A percentile compares a stretch with the other conserved stretches of the same genome.
Evolutionary conservation across 2,797 vertebrate species (phyloP).

Genomic region (Sphenodon punctatus): DNA sequence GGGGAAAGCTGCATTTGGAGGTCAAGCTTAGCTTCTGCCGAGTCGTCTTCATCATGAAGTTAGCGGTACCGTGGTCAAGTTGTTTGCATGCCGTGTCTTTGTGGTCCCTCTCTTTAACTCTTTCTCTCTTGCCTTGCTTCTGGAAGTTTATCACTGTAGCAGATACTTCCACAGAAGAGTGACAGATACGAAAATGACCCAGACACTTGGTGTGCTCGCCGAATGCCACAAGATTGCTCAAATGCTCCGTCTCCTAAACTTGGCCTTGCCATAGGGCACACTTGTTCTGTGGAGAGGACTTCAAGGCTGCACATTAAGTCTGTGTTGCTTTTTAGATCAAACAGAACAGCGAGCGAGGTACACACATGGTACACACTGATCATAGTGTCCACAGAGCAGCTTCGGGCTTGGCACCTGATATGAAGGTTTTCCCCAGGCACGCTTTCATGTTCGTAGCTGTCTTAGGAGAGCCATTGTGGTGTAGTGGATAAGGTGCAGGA

Average conservation of each 20-base stretch:
- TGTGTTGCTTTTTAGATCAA: not conserved
- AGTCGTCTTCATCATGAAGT: constrained; percentile 12
- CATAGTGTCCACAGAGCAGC: not conserved
- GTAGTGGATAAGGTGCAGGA: no score
- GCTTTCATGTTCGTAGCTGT: not conserved
- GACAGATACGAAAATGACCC: not conserved
- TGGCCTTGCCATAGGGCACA: not conserved
- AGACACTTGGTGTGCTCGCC: not conserved
- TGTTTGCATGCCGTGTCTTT: not conserved
- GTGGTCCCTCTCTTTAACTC: not conserved
- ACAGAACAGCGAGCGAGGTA: not conserved
- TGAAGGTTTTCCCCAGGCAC: accelerated
- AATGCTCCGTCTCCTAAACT: not conserved
- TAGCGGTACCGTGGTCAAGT: not conserved
- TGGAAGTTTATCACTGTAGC: not conserved
- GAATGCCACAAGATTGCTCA: not conserved
- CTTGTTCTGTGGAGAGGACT: not conserved
- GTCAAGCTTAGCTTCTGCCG: constrained; percentile 11
- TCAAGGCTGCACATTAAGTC: accelerated
- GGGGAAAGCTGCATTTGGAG: constrained; percentile 31
- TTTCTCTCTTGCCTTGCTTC: not conserved
- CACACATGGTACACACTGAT: not conserved
- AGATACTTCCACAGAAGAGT: accelerated
- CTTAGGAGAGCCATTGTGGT: no score
- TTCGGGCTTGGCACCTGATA: not conserved